Base-by-base conservation (phyloP, 2,888 invertebrate species). In the Steinernema scapterisci region DNA sequence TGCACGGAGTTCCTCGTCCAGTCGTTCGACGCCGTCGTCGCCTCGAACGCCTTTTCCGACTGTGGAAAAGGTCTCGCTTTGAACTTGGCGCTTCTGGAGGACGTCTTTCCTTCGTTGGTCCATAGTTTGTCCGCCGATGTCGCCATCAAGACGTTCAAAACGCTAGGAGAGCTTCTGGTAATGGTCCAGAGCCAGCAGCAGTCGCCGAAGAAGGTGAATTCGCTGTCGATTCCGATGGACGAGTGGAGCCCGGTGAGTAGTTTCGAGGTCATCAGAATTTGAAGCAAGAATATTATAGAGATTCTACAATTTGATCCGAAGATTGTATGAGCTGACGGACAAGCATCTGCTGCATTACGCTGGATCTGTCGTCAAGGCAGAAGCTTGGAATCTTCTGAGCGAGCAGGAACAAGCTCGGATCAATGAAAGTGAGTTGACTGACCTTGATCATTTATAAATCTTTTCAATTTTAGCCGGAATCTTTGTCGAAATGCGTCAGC, bases 111-210 rank as follows among this genome's bases (percentile, higher is more conserved):
- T 23, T 91, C 92, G 13, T 93, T 94, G 0, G 92, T 94, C 0
- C 93, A 93, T 77, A 91, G 92, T 76, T 90, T 95, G 46, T 92
- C 93, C 0, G 92, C 94, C 0, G 94, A 94, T 78, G 93, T 93
- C 87, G 92, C 93, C 0, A 94, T 95, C 87, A 91, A 92, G 75
- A 92, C 93, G 77, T 94, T 94, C 84, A 90, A 91, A 0, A 90
- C 90, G 82, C 89, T 87, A 81, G 89, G 83, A 85, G 89, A 86
- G 13, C 11, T 75, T n/a, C 72, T 83, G 23, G 43, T 83, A n/a
- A 76, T 54, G 16, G 63, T 76, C 16, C 73, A 78, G 27, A 44
- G 71, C 19, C 25, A 46, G 54, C 63, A 75, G 52, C 51, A 71
- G 56, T 48, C 73, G 43, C 71, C 75, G n/a, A 31, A 70, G 38